Evolutionary conservation across 1,140 invertebrate genomes (phyloP), one percentile per base, ranked within the genome.

Genomic region (Wasmannia auropunctata): DNA sequence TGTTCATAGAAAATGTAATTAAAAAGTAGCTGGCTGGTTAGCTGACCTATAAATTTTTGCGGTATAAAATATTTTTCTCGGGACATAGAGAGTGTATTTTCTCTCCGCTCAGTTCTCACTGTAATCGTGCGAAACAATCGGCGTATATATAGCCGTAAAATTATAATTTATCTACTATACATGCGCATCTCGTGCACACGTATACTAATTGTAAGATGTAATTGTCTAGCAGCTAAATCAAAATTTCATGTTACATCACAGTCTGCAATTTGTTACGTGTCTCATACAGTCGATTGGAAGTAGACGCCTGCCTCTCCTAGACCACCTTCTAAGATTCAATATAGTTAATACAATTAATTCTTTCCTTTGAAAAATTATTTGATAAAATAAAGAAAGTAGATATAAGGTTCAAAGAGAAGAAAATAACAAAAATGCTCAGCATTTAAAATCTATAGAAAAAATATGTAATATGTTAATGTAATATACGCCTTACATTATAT

Each of bases 201-300:
- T 70, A 86, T 19, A 72, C 31, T 77, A 88, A 91, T 49, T n/a
- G n/a, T n/a, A n/a, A 72, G 8, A 51, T 70, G 31, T 81, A 72
- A 46, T 79, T 67, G 25, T 51, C 60, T 91, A 91, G 19, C 43
- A 69, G 69, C 49, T 89, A 87, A 88, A 86, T 85, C 85, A 92
- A 92, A 90, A 74, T 87, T 86, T 85, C 70, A 83, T 85, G 85
- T 90, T 86, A 80, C 86, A 93, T 93, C 92, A 93, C 92, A 93
- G 92, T 88, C 84, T 84, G 85, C 74, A 28, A 67, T 91, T 90
- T 87, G 34, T 80, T 70, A 86, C 84, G 80, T 86, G 31, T 2
- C 37, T 60, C 8, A 79, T 85, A 80, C 40, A 85, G 75, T 67
- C 67, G 22, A 79, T 81, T 37, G 51, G 60, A 69, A 88, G 62